Evolutionary conservation across 1,140 invertebrate species (phyloP), one percentile per base, ranked within the genome.

Genomic region (Pomacea maculata): DNA sequence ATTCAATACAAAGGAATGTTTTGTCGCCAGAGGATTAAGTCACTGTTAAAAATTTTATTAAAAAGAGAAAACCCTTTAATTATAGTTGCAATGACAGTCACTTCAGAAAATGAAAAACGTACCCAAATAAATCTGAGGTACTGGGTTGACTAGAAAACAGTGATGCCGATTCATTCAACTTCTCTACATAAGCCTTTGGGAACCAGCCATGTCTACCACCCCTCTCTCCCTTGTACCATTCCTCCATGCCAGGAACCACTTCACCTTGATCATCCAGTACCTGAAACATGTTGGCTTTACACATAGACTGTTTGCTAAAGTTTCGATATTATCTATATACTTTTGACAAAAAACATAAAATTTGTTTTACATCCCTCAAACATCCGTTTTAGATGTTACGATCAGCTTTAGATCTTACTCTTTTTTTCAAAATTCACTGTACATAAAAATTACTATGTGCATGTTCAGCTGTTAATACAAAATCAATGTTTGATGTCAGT

Each of bases 121-220:
- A 83, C 82, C 77, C 82, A 79, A 83, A 83, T 29, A 76, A 65
- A 79, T 84, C 82, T 86, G 83, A 79, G n/a, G 77, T 55, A 86
- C 87, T 89, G 89, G 79, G 2, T 29, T 80, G 79, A 67, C 57
- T 65, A 72, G 75, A 52, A 57, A 67, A 78, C 45, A 54, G 21
- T 12, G 71, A 34, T 7, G 84, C 82, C 57, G 81, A 77, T 75
- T 80, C 85, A 54, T 86, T 87, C 21, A 88, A 83, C 71, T 86
- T 85, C 78, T 91, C 90, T n/a, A 97, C 97, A 91, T 99, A 99
- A 10, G 96, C 96, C 91, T 98, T 96, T 8, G 98, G 98, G 92
- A 99, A 99, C 97, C 97, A 99, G n/a, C 98, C 98, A 11, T 94
- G 95, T 83, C 95, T 94, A 34, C 96, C 96, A 87, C 95, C 93